A percentile compares a stretch with the other conserved stretches of the same genome.
These are phyloP conservation scores for Picus viridis DNA, from an alignment of 2,797 vertebrate species.

Conservation along the genomic window DNA sequence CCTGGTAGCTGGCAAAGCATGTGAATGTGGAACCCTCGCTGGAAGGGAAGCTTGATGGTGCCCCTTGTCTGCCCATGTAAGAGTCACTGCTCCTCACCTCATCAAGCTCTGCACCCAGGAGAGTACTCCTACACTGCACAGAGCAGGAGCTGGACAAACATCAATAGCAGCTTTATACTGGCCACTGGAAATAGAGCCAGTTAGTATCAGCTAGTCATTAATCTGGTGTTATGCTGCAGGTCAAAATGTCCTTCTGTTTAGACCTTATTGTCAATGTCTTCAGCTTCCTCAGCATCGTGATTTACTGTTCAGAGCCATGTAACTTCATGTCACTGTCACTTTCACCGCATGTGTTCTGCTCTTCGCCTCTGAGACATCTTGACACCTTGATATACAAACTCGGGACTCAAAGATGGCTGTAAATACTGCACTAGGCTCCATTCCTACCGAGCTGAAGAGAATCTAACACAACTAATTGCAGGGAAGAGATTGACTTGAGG, in stretches of 20 bases:
- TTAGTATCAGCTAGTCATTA: constrained; percentile 45
- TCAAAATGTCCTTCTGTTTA: constrained; percentile 70
- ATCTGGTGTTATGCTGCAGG: constrained; percentile 50
- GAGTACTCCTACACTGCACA: too few relatives aligned
- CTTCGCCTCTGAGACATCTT: constrained; percentile 66
- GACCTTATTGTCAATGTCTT: constrained; percentile 52
- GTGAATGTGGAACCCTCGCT: rapidly evolving
- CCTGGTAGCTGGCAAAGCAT: not conserved
- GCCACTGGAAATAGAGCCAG: not conserved
- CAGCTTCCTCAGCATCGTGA: constrained; percentile 30
- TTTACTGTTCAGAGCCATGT: constrained; percentile 39
- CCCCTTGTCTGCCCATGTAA: not conserved
- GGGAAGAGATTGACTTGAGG: not conserved
- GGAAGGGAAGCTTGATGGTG: not conserved
- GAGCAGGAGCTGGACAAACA: constrained; percentile 14
- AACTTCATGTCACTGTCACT: constrained; percentile 62
- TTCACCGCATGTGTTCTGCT: constrained; percentile 46
- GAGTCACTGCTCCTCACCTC: not conserved
- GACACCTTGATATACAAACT: constrained; percentile 72
- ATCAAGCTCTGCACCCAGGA: not conserved
- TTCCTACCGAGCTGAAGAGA: constrained; percentile 19
- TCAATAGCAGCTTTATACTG: constrained; percentile 25
- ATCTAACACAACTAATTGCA: not conserved
- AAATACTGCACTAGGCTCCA: constrained; percentile 23
- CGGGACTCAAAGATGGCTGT: constrained; percentile 49